A percentile compares a stretch with the other conserved stretches of the same genome.
These are phyloP conservation scores for Apostichopus californicus DNA, from an alignment of 35 echinoderm and acorn worm genomes.

Conservation along the genomic window DNA sequence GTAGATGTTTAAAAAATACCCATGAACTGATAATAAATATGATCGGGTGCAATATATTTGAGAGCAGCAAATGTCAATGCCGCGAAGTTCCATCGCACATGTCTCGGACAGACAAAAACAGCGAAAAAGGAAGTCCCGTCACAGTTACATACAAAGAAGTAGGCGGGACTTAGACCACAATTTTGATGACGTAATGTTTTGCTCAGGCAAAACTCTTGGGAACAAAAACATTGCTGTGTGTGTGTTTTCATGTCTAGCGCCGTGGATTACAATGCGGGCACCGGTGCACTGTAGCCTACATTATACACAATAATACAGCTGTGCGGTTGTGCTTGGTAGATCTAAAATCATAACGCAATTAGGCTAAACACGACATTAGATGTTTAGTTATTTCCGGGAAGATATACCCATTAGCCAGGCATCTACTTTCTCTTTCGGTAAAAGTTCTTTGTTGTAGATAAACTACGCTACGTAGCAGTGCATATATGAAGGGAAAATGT, in stretches of 20 bases:
- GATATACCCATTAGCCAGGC: not conserved
- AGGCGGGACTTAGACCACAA: not conserved
- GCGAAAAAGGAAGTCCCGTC: not conserved
- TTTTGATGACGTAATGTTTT: constrained; percentile 7
- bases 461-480: not conserved
- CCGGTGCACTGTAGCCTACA: not conserved
- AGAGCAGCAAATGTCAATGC: too few species aligned
- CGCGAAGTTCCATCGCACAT: too few species aligned
- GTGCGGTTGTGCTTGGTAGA: not conserved
- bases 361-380: not conserved
- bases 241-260: not conserved
- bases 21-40: too few species aligned
- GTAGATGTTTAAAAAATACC: too few species aligned
- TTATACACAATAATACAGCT: not conserved
- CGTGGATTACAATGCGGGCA: not conserved
- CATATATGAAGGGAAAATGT: constrained; percentile 55
- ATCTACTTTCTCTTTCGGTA: not conserved
- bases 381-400: constrained; percentile 2
- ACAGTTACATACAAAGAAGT: not conserved
- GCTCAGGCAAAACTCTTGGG: not conserved
- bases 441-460: not conserved
- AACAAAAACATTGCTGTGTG: constrained; percentile 2
- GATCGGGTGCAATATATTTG: too few species aligned
- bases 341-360: not conserved
- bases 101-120: too few species aligned